Base-by-base conservation (phyloP, 1,140 invertebrate species). In the Marisa cornuarietis region DNA sequence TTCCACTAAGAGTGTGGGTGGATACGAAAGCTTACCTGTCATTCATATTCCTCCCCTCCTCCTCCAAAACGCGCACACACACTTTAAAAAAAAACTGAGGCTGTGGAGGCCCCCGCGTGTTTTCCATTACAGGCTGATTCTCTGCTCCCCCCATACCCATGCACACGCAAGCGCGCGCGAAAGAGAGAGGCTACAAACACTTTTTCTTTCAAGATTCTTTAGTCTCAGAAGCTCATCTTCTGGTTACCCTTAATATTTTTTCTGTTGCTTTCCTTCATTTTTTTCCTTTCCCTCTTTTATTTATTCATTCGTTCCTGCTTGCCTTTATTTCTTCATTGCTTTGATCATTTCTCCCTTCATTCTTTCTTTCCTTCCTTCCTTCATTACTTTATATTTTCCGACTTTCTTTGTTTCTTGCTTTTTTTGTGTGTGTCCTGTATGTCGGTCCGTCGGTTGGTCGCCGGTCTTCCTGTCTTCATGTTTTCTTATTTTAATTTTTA, bases 1-100 rank as follows among this genome's bases (percentile, higher is more conserved):
- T 68, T 68, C 65, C 65, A n/a, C n/a, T 13, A 14, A 68, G 65
- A 31, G 65, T 68, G 65, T 68, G n/a, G n/a, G 26, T 68, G 22
- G 11, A 22, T 68, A 13, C 65, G 13, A 68, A 13, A 68, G 26
- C 22, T 31, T 68, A 31, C 65, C 65, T 68, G 65, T n/a, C 65
- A 68, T 68, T 68, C 26, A 68, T 68, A 22, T 68, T 31, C 22
- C 14, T n/a, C 14, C 11, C 11, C 22, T n/a, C 11, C 13, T 4
- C 62, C 62, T 63, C 18, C 62, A 2, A 3, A 2, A 63, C 62
- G 62, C 3, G 62, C 7, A 63, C 18, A 7, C n/a, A 18, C 62
- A 63, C 62, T 7, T 20, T 63, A n/a, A 20, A 18, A 63, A 63
- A 63, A 63, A 63, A 2, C 31, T 42, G 62, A 63, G 22, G 14